Evolutionary conservation across 2,113 vertebrate species (phyloP).

Genomic region (Macroglossus sobrinus): DNA sequence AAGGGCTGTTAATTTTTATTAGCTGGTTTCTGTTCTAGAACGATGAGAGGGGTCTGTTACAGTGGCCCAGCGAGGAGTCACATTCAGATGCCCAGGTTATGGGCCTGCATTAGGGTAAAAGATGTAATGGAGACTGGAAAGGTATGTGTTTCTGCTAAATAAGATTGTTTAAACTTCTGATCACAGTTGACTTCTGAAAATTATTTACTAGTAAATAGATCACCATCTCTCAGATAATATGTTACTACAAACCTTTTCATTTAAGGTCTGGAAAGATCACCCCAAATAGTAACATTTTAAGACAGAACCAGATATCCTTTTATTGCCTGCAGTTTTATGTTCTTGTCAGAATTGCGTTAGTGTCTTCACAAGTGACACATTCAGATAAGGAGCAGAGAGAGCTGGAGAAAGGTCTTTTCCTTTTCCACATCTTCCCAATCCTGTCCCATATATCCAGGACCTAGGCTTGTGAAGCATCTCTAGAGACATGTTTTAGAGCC

Average conservation of each 20-base stretch:
- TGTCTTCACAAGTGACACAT: background rate
- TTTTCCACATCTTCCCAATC: background rate
- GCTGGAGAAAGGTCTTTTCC: background rate
- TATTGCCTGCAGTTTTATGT: background rate
- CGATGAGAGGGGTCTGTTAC: background rate
- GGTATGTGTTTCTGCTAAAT: background rate
- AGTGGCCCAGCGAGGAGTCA: background rate
- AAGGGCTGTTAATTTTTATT: background rate
- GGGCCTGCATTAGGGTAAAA: background rate
- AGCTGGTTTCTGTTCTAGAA: background rate
- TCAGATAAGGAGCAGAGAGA: background rate
- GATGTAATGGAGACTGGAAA: background rate
- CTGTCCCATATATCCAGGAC: background rate
- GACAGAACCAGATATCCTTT: background rate
- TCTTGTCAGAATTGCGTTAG: background rate
- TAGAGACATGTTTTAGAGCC: background rate
- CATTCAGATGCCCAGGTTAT: background rate
- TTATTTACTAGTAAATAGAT: background rate
- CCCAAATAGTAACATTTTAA: background rate
- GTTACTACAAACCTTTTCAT: background rate
- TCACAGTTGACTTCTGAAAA: background rate
- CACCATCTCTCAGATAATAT: background rate
- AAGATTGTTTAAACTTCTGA: background rate
- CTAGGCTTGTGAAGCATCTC: background rate
- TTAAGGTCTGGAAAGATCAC: background rate